Conservation (phyloP, 2,888 invertebrate genomes). For the Tiliacea aurago region DNA sequence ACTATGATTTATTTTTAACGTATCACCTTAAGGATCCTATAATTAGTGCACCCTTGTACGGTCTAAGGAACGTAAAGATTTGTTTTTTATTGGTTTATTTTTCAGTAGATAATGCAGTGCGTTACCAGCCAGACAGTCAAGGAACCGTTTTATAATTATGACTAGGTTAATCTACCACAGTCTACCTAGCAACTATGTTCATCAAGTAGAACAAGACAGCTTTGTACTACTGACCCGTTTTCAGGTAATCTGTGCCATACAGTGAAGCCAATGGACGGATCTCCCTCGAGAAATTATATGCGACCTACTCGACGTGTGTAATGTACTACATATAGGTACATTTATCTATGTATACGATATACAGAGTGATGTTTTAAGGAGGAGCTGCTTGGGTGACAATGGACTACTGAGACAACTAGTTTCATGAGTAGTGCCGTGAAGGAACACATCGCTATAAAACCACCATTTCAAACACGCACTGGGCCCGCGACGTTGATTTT, state of each 20-base stretch:
- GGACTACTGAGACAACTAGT: no score
- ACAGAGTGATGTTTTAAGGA: slow-evolving; percentile 27
- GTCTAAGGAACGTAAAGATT: not conserved
- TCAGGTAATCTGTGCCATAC: slow-evolving; percentile 59
- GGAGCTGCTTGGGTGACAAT: not conserved
- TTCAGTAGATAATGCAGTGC: no score
- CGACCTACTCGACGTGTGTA: slow-evolving; percentile 48
- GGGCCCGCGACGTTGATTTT: no score
- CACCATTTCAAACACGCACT: no score
- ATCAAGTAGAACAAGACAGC: slow-evolving; percentile 46
- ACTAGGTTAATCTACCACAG: slow-evolving; percentile 8
- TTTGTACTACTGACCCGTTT: slow-evolving; percentile 47
- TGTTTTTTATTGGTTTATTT: not conserved
- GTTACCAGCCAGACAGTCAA: not conserved
- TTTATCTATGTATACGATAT: slow-evolving; percentile 1
- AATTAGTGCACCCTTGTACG: not conserved
- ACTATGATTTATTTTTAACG: no score
- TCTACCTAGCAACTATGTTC: slow-evolving; percentile 8
- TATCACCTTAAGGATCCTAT: not conserved
- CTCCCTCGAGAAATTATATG: slow-evolving; percentile 65
- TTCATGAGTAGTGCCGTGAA: no score
- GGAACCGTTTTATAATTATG: not conserved
- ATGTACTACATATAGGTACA: slow-evolving; percentile 13
- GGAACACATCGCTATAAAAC: not conserved
- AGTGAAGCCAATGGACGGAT: slow-evolving; percentile 30